phyloP scores from a whole-genome alignment of 2,113 vertebrate genomes.

The Polyodon spathula region DNA sequence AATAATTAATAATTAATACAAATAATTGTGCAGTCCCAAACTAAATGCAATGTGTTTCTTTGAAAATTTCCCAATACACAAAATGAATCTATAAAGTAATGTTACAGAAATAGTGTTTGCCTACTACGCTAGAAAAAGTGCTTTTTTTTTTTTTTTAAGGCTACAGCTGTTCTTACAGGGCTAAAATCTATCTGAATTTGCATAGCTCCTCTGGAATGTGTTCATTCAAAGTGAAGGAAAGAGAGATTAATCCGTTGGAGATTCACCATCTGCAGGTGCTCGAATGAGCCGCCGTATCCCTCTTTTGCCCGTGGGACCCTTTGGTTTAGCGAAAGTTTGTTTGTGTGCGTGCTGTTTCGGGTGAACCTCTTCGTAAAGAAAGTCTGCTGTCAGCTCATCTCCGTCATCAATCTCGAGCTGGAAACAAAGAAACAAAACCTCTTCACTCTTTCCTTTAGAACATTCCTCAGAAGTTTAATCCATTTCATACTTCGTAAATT shows the following conservation, averaged over 20 bases:
- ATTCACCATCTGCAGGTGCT: slow-evolving; percentile 66
- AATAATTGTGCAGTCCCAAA: no score
- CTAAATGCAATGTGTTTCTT: no score
- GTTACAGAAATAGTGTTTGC: no score
- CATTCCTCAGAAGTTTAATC: background rate
- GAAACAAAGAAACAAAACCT: slow-evolving; percentile 2
- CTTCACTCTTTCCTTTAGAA: background rate
- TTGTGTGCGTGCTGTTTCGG: slow-evolving; percentile 93
- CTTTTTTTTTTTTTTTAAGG: no score
- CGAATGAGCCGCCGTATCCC: slow-evolving; percentile 81
- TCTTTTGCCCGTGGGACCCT: slow-evolving; percentile 81
- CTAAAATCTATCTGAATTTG: no score
- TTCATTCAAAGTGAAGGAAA: background rate
- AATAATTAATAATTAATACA: no score
- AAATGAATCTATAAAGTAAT: no score
- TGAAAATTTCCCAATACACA: no score
- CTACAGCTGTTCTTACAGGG: no score
- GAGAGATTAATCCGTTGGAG: slow-evolving; percentile 25
- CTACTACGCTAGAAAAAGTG: no score
- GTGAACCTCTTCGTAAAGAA: slow-evolving; percentile 91
- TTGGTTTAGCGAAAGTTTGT: slow-evolving; percentile 89
- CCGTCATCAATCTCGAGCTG: slow-evolving; percentile 94
- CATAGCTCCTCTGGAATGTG: background rate
- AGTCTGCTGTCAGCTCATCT: slow-evolving; percentile 84
- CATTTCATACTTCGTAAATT: no score